A percentile compares a stretch with the other conserved stretches of the same genome.
Evolutionary conservation across 2,113 vertebrate genomes (phyloP).

Genomic region (Sander vitreus): DNA sequence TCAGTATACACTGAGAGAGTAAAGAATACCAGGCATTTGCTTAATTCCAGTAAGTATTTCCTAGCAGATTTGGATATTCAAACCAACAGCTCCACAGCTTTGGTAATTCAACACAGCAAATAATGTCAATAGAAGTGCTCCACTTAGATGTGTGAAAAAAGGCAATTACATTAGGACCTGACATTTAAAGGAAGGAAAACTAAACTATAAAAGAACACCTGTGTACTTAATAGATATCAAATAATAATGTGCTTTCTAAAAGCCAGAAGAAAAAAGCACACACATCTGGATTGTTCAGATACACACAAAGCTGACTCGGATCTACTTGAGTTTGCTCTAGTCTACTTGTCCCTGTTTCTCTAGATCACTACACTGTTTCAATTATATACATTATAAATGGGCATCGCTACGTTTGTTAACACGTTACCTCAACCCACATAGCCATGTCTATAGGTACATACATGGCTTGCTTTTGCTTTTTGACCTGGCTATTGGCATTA

Average conservation of each 20-base stretch:
- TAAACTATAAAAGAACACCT: slow-evolving; percentile 3
- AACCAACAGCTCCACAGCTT: slow-evolving; percentile 12
- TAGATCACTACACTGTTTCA: background rate
- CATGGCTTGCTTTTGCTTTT: too few species aligned
- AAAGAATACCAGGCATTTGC: background rate
- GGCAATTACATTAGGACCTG: slow-evolving; percentile 2
- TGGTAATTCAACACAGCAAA: background rate
- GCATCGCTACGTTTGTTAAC: background rate
- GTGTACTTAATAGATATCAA: slow-evolving; percentile 8
- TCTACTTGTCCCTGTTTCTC: background rate
- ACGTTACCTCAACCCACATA: background rate
- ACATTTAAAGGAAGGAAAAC: slow-evolving; percentile 21
- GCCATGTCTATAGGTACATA: too few species aligned
- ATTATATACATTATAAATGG: background rate
- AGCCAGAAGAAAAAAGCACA: background rate
- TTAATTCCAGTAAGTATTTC: background rate
- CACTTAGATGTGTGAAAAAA: slow-evolving; percentile 3
- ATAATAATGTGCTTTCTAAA: background rate
- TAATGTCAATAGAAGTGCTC: slow-evolving; percentile 6
- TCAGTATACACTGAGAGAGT: background rate
- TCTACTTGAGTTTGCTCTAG: background rate
- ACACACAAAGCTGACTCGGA: background rate
- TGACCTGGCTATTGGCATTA: background rate
- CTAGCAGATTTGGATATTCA: slow-evolving; percentile 1
- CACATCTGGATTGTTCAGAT: background rate